These are phyloP conservation scores for Oryzias sinensis DNA, from an alignment of 2,797 vertebrate genomes.

Conservation along the genomic window DNA sequence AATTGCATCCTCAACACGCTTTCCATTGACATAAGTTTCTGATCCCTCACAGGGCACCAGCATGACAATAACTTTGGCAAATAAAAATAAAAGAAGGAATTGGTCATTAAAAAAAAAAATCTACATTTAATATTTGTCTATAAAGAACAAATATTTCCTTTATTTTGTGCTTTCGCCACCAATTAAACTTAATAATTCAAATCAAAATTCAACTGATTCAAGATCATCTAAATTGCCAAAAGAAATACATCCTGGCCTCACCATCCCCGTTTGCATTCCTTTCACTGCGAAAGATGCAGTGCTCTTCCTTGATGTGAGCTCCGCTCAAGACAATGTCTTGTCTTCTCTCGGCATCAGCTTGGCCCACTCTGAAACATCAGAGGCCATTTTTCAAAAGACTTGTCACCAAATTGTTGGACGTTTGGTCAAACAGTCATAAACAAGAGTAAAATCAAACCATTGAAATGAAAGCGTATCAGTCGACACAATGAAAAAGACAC, in stretches of 20 bases:
- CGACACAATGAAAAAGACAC: slow-evolving; percentile 1
- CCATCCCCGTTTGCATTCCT: slow-evolving; percentile 88
- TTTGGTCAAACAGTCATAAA: slow-evolving; percentile 21
- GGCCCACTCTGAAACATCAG: slow-evolving; percentile 88
- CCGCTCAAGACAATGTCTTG: slow-evolving; percentile 98
- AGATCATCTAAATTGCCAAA: neutral
- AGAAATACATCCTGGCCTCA: slow-evolving; percentile 59
- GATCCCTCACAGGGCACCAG: slow-evolving; percentile 94
- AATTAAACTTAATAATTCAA: neutral
- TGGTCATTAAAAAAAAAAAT: neutral
- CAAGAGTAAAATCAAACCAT: slow-evolving; percentile 15
- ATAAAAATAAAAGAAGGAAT: slow-evolving; percentile 29
- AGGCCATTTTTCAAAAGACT: slow-evolving; percentile 33
- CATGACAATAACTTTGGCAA: slow-evolving; percentile 87
- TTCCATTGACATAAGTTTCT: slow-evolving; percentile 98
- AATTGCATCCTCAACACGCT: slow-evolving; percentile 89
- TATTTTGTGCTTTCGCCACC: neutral
- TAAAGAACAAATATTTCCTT: neutral
- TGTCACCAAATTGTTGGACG: slow-evolving; percentile 15
- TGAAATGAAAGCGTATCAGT: slow-evolving; percentile 1
- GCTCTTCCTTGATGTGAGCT: slow-evolving; percentile 96
- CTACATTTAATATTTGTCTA: neutral
- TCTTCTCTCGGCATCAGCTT: slow-evolving; percentile 91
- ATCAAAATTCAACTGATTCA: neutral
- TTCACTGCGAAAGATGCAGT: slow-evolving; percentile 95